These are phyloP conservation scores for Danio choprae DNA, from an alignment of 2,797 vertebrate genomes.

Conservation along the genomic window DNA sequence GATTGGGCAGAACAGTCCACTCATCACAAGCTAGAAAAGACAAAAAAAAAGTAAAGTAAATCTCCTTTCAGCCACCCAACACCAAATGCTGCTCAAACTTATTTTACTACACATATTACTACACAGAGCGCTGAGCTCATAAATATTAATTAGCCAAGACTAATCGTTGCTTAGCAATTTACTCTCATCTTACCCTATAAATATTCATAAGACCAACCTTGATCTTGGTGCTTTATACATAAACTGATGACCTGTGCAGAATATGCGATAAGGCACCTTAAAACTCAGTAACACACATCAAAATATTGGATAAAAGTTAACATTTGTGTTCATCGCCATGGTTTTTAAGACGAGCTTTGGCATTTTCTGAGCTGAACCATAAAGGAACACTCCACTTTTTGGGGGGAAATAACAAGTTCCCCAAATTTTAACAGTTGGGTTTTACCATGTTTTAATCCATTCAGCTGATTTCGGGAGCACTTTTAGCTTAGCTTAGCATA, in stretches of 20 bases:
- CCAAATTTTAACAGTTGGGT: no score
- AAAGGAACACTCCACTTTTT: not conserved
- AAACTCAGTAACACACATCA: not conserved
- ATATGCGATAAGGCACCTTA: not conserved
- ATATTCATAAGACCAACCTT: constrained; percentile 24
- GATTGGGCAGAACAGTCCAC: constrained; percentile 89
- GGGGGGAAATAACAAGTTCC: no score
- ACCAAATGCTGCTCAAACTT: not conserved
- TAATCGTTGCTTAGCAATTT: not conserved
- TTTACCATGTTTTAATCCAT: no score
- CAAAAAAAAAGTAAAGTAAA: not conserved
- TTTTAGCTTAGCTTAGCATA: no score
- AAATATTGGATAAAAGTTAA: not conserved
- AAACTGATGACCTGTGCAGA: constrained; percentile 2
- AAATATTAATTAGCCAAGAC: constrained; percentile 17
- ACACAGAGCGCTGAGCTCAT: constrained; percentile 8
- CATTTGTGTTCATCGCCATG: not conserved
- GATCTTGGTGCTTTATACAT: not conserved
- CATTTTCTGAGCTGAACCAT: not conserved
- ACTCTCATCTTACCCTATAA: not conserved
- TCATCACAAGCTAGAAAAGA: constrained; percentile 86
- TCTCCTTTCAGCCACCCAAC: not conserved
- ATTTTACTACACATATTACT: not conserved
- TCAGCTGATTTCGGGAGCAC: no score
- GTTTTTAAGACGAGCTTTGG: not conserved